These are phyloP conservation scores for Oreochromis mossambicus DNA, from an alignment of 2,797 vertebrate genomes.

Conservation along the genomic window DNA sequence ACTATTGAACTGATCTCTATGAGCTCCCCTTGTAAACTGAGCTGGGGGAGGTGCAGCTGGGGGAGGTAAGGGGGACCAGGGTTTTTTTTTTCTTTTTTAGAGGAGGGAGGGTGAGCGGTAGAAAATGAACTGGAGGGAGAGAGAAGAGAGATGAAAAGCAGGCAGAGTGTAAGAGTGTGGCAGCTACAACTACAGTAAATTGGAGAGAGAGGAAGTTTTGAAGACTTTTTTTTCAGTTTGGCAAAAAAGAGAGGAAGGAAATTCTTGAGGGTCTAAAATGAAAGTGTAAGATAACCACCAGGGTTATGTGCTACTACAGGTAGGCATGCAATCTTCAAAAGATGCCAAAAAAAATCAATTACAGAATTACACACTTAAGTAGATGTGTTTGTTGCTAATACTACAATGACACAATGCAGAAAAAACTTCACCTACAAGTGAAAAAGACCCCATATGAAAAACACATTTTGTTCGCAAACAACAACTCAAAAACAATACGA, in stretches of 20 bases:
- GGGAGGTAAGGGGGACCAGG: slow-evolving; percentile 11
- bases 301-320: slow-evolving; percentile 16
- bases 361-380: background rate
- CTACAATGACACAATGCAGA: background rate
- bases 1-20: slow-evolving; percentile 49
- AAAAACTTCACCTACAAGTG: background rate
- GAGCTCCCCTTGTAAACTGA: slow-evolving; percentile 70
- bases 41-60: slow-evolving; percentile 59
- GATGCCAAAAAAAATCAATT: background rate
- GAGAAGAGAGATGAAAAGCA: slow-evolving; percentile 13
- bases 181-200: slow-evolving; percentile 48
- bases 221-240: slow-evolving; percentile 43
- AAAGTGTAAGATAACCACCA: slow-evolving; percentile 19
- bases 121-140: slow-evolving; percentile 42
- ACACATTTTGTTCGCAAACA: background rate
- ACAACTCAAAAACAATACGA: slow-evolving; percentile 12
- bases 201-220: slow-evolving; percentile 59
- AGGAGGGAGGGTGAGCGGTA: slow-evolving; percentile 41
- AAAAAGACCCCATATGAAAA: background rate
- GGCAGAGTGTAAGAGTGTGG: slow-evolving; percentile 19
- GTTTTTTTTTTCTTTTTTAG: slow-evolving; percentile 30
- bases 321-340: background rate
- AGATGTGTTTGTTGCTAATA: background rate
- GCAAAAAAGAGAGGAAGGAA: slow-evolving; percentile 36
- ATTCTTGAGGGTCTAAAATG: slow-evolving; percentile 14